phyloP scores from a whole-genome alignment of 2,888 invertebrate genomes.

The Ceriagrion tenellum region DNA sequence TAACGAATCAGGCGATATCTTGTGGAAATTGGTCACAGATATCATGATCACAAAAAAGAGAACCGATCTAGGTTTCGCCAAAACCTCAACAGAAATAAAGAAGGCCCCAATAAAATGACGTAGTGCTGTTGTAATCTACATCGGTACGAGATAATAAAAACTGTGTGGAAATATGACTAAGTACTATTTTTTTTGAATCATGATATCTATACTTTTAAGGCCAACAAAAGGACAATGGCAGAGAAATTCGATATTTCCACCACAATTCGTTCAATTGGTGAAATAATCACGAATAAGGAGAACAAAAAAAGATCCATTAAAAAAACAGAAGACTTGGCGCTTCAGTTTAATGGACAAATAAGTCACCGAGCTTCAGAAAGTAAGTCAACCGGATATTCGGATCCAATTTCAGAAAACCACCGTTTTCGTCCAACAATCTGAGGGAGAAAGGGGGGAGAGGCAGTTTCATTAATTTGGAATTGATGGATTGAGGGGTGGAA shows the following conservation, averaged over 20 bases:
- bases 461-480: neutral
- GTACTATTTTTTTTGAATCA: no score
- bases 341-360: neutral
- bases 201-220: no score
- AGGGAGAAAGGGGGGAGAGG: neutral
- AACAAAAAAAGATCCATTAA: neutral
- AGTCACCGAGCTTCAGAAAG: neutral
- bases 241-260: neutral
- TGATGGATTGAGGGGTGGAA: conserved; percentile 5
- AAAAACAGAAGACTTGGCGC: neutral
- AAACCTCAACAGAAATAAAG: no score
- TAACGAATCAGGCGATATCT: no score
- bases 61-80: no score
- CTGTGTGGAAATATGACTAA: no score
- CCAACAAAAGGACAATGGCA: no score
- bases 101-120: no score
- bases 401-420: neutral
- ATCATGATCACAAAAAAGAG: no score
- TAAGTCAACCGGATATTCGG: neutral
- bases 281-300: neutral
- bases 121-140: no score
- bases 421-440: neutral
- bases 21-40: no score
- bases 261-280: neutral
- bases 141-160: no score